Base-by-base conservation (phyloP, 2,888 invertebrate species). In the Sinohyriopsis cumingii region DNA sequence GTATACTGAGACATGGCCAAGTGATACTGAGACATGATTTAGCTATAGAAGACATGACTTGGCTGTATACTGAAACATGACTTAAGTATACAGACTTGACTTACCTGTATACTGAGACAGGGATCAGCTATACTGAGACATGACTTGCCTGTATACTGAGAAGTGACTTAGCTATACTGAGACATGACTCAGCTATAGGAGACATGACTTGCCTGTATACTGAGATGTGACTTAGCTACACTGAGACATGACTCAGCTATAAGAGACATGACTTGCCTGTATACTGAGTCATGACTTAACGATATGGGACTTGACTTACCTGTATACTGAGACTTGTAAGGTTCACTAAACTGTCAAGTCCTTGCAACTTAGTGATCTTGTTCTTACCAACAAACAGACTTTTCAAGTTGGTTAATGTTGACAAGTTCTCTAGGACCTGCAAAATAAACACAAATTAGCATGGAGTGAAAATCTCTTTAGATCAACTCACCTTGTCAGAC, bases 381-480 rank as follows among this genome's bases (percentile, higher is more conserved):
- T 99, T 99, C 91, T 97, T 99, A 20, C 97, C 99, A 68, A 98
- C 91, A 90, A 94, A 99, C 19, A 97, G 91, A 82, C 94, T 94
- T 24, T 93, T 94, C 24, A 99, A 91, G 68, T 93, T 93, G 3
- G 91, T 92, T 73, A 99, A 90, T 0, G 93, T 93, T 5, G 95
- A 94, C 18, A 99, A 90, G 90, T 97, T 96, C 89, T 96, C 95
- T 78, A 99, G 96, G 87, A 93, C 94, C 93, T 95, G 91, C 19
- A 82, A 78, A 68, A 63, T 19, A 60, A 45, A 20, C 69, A 64
- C 45, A 59, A 24, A 61, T 24, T 24, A 15, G 33, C 62, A 61
- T 15, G 15, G 54, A 63, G 15, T 24, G 54, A 54, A 24, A 53
- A 54, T 63, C 12, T n/a, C n/a, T 45, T 0, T n/a, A 20, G 22